Evolutionary conservation across 2,113 vertebrate species (phyloP).

Genomic region (Pteropus alecto): DNA sequence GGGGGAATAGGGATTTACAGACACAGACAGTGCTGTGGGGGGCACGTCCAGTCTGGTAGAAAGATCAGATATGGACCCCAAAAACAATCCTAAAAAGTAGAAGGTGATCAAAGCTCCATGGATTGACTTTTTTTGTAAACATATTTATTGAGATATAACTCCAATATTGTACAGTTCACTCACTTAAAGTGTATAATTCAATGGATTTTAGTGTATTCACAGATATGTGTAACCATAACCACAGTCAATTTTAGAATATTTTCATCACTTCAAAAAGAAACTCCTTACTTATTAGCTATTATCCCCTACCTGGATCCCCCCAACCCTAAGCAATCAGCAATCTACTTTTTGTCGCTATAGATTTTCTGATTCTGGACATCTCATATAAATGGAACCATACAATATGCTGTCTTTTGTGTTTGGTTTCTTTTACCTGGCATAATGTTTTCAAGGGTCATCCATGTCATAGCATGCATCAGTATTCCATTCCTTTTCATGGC

Average conservation of each 20-base stretch:
- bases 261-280: neutral
- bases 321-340: neutral
- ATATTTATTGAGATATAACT: neutral
- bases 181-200: neutral
- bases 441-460: neutral
- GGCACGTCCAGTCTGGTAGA: neutral
- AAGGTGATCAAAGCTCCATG: neutral
- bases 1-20: neutral
- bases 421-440: neutral
- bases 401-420: neutral
- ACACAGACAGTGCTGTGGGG: neutral
- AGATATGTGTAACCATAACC: neutral
- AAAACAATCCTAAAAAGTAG: neutral
- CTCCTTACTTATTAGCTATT: neutral
- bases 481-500: neutral
- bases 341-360: neutral
- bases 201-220: neutral
- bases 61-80: neutral
- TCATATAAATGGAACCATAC: neutral
- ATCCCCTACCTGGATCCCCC: accelerated
- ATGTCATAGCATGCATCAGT: neutral
- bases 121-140: neutral
- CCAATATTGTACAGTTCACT: neutral
- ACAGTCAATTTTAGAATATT: neutral
- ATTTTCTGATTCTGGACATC: neutral